These are phyloP conservation scores for Catostomus latipinnis DNA, from an alignment of 2,797 vertebrate species.

Conservation along the genomic window DNA sequence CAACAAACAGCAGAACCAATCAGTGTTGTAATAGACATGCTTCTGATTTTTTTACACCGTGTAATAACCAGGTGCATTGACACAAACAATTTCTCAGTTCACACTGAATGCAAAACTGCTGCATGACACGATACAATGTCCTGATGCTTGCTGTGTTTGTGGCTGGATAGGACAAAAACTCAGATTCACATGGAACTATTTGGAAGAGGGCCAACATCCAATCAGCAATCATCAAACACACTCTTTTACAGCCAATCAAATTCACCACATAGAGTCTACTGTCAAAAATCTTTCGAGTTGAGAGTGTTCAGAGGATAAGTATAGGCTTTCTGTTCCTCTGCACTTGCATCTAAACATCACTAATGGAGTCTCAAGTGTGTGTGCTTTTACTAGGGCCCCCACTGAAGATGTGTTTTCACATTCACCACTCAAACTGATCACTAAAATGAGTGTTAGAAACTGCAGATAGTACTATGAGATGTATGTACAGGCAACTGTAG, in stretches of 20 bases:
- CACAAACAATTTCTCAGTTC: too few relatives aligned
- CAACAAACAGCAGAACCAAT: not conserved
- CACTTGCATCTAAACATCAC: conserved; percentile 32
- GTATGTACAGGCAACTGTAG: not conserved
- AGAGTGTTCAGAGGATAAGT: conserved; percentile 40
- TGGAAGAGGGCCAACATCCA: not conserved
- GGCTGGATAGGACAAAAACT: too few relatives aligned
- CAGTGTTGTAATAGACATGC: too few relatives aligned
- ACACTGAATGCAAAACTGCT: too few relatives aligned
- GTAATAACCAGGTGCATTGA: too few relatives aligned
- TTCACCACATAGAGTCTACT: conserved; percentile 13
- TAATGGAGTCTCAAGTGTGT: conserved; percentile 52
- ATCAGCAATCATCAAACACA: conserved; percentile 14
- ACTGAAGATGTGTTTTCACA: conserved; percentile 52
- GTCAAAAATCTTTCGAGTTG: conserved; percentile 31
- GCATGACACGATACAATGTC: too few relatives aligned
- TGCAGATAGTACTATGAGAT: not conserved
- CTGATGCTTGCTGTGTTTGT: too few relatives aligned
- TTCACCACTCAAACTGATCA: conserved; percentile 71
- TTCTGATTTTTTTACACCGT: too few relatives aligned
- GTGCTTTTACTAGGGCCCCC: conserved; percentile 48
- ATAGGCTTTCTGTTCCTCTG: conserved; percentile 39
- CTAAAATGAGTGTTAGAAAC: conserved; percentile 58
- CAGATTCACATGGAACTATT: too few relatives aligned
- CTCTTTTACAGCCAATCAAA: conserved; percentile 30